Conservation (phyloP, 2,797 vertebrate species). For the Geotrypetes seraphini region DNA sequence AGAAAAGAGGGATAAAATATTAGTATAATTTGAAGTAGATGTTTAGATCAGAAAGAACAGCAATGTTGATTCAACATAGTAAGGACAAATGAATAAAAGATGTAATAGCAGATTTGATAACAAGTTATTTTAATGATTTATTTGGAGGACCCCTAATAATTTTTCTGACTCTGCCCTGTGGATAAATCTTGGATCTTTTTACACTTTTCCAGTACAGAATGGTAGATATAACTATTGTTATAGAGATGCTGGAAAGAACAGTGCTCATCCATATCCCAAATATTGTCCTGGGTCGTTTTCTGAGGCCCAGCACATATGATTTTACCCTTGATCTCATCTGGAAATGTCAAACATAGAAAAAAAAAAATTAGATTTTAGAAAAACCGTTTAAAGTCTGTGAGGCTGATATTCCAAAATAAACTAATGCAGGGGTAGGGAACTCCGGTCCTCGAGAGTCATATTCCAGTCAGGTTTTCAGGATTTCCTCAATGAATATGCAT, state of each 20-base stretch:
- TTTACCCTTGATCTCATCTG: slow-evolving; percentile 80
- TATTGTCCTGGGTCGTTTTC: slow-evolving; percentile 71
- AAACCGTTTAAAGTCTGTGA: no score
- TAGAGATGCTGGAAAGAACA: slow-evolving; percentile 59
- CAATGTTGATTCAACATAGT: slow-evolving; percentile 18
- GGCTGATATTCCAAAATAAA: no score
- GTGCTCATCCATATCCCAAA: slow-evolving; percentile 75
- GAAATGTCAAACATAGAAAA: slow-evolving; percentile 60
- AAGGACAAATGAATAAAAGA: slow-evolving; percentile 33
- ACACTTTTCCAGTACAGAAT: slow-evolving; percentile 72
- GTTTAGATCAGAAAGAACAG: no score
- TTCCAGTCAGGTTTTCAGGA: no score
- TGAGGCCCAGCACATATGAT: slow-evolving; percentile 79
- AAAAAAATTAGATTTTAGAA: slow-evolving; percentile 23
- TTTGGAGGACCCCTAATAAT: slow-evolving; percentile 60
- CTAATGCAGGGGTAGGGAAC: no score
- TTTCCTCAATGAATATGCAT: no score
- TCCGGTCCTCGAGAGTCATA: no score
- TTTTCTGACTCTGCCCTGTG: slow-evolving; percentile 74
- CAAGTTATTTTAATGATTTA: slow-evolving; percentile 27
- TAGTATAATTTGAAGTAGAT: slow-evolving; percentile 20
- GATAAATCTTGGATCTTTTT: slow-evolving; percentile 75
- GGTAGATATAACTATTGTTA: slow-evolving; percentile 77
- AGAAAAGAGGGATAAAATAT: slow-evolving; percentile 24
- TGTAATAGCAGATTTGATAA: no score